Percentiles rank a stretch among this genome's conserved stretches.
Conservation (phyloP, 2,888 invertebrate genomes). For the Nephrotoma appendiculata region DNA sequence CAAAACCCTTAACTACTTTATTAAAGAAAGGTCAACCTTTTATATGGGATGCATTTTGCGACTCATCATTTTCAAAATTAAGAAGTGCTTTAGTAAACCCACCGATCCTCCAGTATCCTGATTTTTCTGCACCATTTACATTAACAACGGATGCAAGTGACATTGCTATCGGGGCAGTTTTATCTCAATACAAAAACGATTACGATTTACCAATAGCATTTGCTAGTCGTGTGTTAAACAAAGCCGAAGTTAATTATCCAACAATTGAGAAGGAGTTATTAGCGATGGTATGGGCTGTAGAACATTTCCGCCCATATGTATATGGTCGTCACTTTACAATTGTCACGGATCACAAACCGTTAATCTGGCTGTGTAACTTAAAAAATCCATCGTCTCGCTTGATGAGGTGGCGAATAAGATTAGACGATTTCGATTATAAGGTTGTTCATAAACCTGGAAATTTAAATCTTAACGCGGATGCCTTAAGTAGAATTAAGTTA, state of each 20-base stretch:
- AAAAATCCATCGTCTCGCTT: too few species aligned
- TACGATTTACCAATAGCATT: too few species aligned
- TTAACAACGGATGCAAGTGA: slow-evolving; percentile 19
- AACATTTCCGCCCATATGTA: too few species aligned
- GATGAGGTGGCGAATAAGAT: too few species aligned
- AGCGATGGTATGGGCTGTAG: slow-evolving; percentile 9
- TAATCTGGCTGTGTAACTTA: too few species aligned
- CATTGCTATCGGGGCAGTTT: background rate
- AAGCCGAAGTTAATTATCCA: slow-evolving; percentile 11
- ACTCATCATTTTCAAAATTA: background rate
- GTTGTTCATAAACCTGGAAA: slow-evolving; percentile 14
- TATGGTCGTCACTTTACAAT: slow-evolving; percentile 17
- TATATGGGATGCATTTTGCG: background rate
- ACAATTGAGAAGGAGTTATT: slow-evolving; percentile 12
- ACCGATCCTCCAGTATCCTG: slow-evolving; percentile 14
- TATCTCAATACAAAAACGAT: slow-evolving; percentile 13
- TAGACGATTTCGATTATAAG: too few species aligned
- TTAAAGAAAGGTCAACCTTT: background rate
- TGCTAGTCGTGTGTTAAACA: slow-evolving; percentile 15
- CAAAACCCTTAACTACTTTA: too few species aligned
- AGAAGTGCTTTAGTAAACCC: too few species aligned
- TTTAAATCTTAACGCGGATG: slow-evolving; percentile 14
- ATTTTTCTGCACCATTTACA: slow-evolving; percentile 17
- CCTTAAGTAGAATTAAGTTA: background rate
- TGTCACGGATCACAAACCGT: slow-evolving; percentile 14